Evolutionary conservation across 2,888 invertebrate genomes (phyloP).

Genomic region (Unio delphinus): DNA sequence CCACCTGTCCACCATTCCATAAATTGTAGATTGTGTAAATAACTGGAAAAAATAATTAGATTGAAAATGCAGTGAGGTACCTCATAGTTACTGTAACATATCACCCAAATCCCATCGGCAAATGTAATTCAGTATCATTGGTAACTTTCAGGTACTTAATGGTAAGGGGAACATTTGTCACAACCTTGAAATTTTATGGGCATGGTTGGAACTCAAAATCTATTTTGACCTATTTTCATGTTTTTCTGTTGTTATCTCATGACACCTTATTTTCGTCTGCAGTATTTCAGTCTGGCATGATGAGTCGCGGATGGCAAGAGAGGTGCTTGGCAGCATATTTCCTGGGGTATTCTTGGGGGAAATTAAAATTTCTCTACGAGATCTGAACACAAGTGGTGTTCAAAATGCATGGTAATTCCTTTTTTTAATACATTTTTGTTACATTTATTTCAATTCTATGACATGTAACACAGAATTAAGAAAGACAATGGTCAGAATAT

Average conservation of each 20-base stretch:
- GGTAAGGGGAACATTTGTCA: not conserved
- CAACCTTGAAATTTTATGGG: not conserved
- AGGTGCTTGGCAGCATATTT: constrained; percentile 74
- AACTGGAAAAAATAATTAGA: too few species aligned
- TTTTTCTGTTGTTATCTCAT: not conserved
- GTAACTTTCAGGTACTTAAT: too few species aligned
- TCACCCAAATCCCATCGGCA: too few species aligned
- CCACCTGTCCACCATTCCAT: too few species aligned
- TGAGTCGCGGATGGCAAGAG: constrained; percentile 81
- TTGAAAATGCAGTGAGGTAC: too few species aligned
- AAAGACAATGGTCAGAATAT: not conserved
- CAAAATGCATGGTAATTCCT: constrained; percentile 83
- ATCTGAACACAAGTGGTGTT: constrained; percentile 77
- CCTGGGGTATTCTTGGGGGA: constrained; percentile 83
- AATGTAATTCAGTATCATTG: too few species aligned
- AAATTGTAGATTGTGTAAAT: too few species aligned
- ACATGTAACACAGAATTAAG: not conserved
- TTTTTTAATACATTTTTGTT: not conserved
- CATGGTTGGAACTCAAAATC: not conserved
- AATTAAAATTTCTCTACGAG: constrained; percentile 84
- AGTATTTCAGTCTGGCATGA: constrained; percentile 91
- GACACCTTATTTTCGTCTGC: constrained; percentile 12
- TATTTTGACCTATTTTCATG: not conserved
- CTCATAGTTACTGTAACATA: too few species aligned
- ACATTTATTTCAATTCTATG: not conserved